Evolutionary conservation across 2,797 vertebrate genomes (phyloP).

Genomic region (Octomys mimax): DNA sequence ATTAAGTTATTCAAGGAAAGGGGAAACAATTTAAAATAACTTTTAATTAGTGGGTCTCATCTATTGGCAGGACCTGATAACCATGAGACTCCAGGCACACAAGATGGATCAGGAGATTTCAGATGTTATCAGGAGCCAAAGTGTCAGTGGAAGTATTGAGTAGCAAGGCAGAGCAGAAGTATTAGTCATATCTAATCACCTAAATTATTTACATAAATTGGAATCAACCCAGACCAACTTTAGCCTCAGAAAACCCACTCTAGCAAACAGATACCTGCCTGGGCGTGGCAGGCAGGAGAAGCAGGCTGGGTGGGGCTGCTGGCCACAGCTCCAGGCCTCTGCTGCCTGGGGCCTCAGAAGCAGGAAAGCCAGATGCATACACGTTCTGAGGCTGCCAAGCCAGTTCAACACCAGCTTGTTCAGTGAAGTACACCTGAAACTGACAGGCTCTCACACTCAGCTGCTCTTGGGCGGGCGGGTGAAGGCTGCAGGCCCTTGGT

Average conservation of each 20-base stretch:
- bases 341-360: neutral
- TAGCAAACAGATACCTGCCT: neutral
- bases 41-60: neutral
- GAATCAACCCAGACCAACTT: conserved; percentile 62
- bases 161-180: neutral
- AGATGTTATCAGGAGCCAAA: conserved; percentile 17
- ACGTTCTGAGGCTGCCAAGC: neutral
- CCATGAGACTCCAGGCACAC: neutral
- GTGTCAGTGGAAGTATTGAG: neutral
- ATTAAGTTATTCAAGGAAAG: neutral
- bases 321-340: neutral
- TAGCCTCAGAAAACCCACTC: conserved; percentile 62
- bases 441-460: conserved; percentile 19
- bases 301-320: neutral
- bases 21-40: neutral
- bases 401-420: neutral
- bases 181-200: conserved; percentile 57
- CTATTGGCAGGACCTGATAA: neutral
- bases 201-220: conserved; percentile 73
- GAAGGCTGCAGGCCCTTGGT: neutral
- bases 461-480: neutral
- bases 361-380: neutral
- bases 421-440: conserved; percentile 57
- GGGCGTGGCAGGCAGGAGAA: neutral
- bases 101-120: neutral